Evolutionary conservation across 2,797 vertebrate genomes (phyloP).

Genomic region (Rhincodon typus): DNA sequence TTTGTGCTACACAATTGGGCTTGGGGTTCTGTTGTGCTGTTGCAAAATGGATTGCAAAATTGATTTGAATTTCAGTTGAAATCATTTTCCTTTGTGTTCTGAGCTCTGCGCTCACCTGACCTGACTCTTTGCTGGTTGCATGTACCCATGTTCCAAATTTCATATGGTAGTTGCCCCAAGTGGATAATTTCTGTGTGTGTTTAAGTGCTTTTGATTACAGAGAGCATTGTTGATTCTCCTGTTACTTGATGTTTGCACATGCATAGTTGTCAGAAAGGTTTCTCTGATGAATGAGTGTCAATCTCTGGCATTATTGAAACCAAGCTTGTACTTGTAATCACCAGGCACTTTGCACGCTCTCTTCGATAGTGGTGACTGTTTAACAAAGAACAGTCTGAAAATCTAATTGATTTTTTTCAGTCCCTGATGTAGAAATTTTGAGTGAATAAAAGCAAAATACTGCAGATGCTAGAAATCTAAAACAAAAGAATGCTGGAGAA

Average conservation of each 20-base stretch:
- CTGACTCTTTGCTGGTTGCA: neutral
- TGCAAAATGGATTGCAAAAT: constrained; percentile 32
- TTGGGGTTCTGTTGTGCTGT: neutral
- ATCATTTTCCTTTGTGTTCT: neutral
- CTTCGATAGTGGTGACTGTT: neutral
- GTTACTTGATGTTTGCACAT: neutral
- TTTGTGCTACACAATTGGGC: constrained; percentile 10
- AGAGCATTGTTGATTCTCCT: neutral
- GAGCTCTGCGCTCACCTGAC: neutral
- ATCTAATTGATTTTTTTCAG: neutral
- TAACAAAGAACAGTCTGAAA: neutral
- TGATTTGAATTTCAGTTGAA: constrained; percentile 22
- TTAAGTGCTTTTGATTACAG: neutral
- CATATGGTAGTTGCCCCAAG: neutral
- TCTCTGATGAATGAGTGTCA: neutral
- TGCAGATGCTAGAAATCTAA: too few relatives aligned
- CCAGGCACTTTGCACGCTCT: neutral
- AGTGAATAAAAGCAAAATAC: too few relatives aligned
- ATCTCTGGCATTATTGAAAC: neutral
- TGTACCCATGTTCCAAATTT: neutral
- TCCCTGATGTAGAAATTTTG: neutral
- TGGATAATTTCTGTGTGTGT: neutral
- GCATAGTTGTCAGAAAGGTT: neutral
- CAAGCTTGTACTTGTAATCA: neutral
- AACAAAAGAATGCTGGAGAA: too few relatives aligned